Evolutionary conservation across 2,797 vertebrate genomes (phyloP).

Genomic region (Sphenodon punctatus): DNA sequence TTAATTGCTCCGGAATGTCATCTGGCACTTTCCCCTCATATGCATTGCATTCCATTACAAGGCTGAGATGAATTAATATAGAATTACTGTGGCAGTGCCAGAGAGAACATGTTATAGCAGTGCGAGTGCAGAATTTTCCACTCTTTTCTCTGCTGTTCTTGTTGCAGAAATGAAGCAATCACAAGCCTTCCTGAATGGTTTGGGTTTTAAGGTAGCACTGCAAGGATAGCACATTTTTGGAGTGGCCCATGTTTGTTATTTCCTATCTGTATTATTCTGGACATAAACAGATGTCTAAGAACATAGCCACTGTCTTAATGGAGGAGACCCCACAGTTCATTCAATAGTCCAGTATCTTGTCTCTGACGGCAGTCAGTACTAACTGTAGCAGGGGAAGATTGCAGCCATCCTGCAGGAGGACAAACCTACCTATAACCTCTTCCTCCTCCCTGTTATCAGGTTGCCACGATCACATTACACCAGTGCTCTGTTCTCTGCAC

Average conservation of each 20-base stretch:
- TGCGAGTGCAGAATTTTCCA: not conserved
- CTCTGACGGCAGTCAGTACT: too few species aligned
- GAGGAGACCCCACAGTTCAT: too few species aligned
- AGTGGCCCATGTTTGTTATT: not conserved
- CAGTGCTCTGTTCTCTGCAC: too few species aligned
- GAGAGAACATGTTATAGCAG: rapidly evolving
- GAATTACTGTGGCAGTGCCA: not conserved
- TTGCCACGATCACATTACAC: too few species aligned
- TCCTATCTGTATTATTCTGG: not conserved
- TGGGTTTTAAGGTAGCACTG: not conserved
- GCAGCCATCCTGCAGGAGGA: not conserved
- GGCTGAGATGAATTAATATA: not conserved
- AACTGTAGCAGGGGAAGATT: rapidly evolving
- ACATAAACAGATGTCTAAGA: not conserved
- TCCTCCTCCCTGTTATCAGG: not conserved
- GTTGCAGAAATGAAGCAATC: not conserved
- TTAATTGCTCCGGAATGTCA: not conserved
- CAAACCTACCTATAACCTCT: not conserved
- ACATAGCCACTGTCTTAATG: not conserved
- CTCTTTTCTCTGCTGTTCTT: not conserved
- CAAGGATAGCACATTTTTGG: not conserved
- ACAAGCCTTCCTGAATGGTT: not conserved
- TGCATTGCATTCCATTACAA: not conserved
- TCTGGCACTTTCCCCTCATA: not conserved
- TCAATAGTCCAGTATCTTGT: not conserved